Evolutionary conservation across 2,888 invertebrate genomes (phyloP).

Genomic region (Steromphala cineraria): DNA sequence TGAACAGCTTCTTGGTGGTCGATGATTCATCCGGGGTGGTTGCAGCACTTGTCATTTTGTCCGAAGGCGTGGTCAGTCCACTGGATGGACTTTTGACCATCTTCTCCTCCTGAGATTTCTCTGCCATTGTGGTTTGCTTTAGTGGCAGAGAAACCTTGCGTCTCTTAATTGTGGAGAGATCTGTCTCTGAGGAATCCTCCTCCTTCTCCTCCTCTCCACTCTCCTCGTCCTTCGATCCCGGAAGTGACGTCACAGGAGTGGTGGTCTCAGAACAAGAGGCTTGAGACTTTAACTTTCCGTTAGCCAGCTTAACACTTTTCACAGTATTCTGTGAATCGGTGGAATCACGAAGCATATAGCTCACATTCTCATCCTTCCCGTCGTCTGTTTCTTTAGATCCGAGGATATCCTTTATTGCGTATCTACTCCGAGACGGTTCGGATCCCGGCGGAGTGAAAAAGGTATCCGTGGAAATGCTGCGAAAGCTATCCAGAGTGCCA

Average conservation of each 20-base stretch:
- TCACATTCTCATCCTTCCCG: neutral
- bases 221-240: neutral
- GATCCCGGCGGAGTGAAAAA: slow-evolving; percentile 22
- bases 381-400: neutral
- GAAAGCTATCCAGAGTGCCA: slow-evolving; percentile 26
- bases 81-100: slow-evolving; percentile 31
- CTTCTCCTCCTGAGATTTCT: slow-evolving; percentile 5
- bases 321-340: slow-evolving; percentile 24
- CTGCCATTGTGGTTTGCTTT: neutral
- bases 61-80: slow-evolving; percentile 32
- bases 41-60: slow-evolving; percentile 28
- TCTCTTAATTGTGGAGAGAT: neutral
- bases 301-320: slow-evolving; percentile 21
- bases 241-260: neutral
- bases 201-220: neutral
- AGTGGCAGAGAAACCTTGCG: neutral
- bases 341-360: slow-evolving; percentile 24
- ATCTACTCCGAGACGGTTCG: slow-evolving; percentile 19
- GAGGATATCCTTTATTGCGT: slow-evolving; percentile 22
- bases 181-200: neutral
- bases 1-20: slow-evolving; percentile 33
- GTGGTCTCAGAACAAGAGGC: neutral
- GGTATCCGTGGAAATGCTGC: slow-evolving; percentile 23
- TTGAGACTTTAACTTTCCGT: slow-evolving; percentile 19
- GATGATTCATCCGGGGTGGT: slow-evolving; percentile 35